Evolutionary conservation across 2,888 invertebrate species (phyloP), one percentile per base, ranked within the genome.

Genomic region (Agrochola macilenta): DNA sequence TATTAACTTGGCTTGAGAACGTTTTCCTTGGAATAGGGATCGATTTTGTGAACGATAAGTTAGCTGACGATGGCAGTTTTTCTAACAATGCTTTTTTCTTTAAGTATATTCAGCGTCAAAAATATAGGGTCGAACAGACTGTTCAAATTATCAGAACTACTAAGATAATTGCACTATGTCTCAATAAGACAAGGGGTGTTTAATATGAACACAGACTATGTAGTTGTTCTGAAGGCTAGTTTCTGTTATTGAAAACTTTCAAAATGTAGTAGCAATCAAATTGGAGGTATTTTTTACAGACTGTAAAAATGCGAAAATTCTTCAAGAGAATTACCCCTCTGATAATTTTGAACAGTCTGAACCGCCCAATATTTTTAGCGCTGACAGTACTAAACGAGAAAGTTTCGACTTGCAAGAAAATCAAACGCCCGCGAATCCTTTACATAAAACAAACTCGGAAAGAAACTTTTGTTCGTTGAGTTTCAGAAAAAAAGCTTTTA

Each of bases 21-120:
- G 20, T 63, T 72, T 72, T 17, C n/a, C 79, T 26, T 57, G 35
- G 46, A 54, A 66, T 54, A 46, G 54, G 30, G 57, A 61, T 71
- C 66, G 71, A 79, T 79, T 54, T 8, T 35, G 46, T 23, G 30
- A 30, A 14, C 5, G 49, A 60, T 66, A 26, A 26, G 20, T 64
- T 49, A 11, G 49, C 49, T 79, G 30, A 68, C n/a, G 17, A 52
- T 30, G 23, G 30, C 63, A 58, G 17, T 58, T 69, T 68, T 64
- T 52, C 12, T 26, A 23, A 71, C 43, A 74, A 30, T 46, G 5
- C 5, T n/a, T 63, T 52, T 46, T 63, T 26, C 12, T 20, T 14
- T 23, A 5, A 26, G 14, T 9, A 14, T 1, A 49, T 4, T 49
- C 17, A 7, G 35, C 12, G 4, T 23, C 11, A 30, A 69, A 57